Evolutionary conservation across 2,797 vertebrate species (phyloP).

Genomic region (Choloepus didactylus): DNA sequence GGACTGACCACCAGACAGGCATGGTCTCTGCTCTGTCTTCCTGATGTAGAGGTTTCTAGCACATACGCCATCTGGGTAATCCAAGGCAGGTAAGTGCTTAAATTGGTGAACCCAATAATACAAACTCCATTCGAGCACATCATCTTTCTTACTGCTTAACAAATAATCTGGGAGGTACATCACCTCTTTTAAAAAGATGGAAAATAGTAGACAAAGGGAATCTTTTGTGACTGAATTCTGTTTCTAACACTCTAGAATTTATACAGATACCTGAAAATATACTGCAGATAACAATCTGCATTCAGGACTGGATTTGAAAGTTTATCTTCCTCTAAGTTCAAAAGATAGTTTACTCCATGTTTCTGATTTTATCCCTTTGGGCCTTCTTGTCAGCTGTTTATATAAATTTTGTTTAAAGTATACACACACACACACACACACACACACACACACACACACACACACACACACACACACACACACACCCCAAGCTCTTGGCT

Average conservation of each 20-base stretch:
- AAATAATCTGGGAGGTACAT: background rate
- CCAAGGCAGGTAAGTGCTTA: background rate
- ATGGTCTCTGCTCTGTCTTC: background rate
- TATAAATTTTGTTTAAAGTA: conserved; percentile 22
- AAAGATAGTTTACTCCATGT: background rate
- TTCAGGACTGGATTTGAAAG: background rate
- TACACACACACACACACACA: no score
- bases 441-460: no score
- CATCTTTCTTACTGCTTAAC: background rate
- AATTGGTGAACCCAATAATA: background rate
- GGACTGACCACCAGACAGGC: background rate
- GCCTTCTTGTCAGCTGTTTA: background rate
- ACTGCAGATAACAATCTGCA: background rate
- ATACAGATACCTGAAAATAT: background rate
- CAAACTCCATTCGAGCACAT: background rate
- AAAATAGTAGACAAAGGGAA: background rate
- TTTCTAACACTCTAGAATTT: conserved; percentile 30
- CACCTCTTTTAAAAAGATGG: conserved; percentile 19
- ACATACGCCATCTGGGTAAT: background rate
- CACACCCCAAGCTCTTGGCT: background rate
- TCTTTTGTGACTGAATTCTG: conserved; percentile 4
- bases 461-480: no score
- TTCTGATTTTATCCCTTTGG: conserved; percentile 22
- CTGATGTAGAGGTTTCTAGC: no score
- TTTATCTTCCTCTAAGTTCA: conserved; percentile 19